Conservation (phyloP, 2,113 vertebrate genomes). For the Fregetta grallaria region DNA sequence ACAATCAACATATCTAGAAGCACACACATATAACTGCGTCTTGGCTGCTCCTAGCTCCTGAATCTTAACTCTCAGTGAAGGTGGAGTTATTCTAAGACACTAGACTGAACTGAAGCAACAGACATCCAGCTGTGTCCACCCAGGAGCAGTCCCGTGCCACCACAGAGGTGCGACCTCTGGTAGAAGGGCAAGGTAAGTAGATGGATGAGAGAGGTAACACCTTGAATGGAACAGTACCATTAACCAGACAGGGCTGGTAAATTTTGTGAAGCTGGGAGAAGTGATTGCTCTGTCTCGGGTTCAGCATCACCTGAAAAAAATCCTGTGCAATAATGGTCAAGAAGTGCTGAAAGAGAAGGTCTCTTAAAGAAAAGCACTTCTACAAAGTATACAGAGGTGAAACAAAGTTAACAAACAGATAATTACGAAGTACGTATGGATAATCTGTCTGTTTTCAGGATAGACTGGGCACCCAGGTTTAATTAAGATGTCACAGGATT, state of each 20-base stretch:
- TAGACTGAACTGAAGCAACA: neutral
- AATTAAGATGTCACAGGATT: neutral
- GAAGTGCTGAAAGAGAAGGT: neutral
- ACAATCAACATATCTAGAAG: neutral
- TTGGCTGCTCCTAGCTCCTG: rapidly evolving
- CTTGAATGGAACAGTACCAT: neutral
- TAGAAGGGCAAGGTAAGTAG: neutral
- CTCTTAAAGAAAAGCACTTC: neutral
- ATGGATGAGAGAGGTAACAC: neutral
- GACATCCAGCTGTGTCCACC: neutral
- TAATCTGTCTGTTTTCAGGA: neutral
- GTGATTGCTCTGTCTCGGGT: neutral
- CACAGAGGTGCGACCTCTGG: rapidly evolving
- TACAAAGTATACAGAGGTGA: neutral
- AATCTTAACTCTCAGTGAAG: neutral
- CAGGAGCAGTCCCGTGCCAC: neutral
- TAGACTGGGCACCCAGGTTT: neutral
- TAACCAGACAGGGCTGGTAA: neutral
- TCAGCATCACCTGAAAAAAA: neutral
- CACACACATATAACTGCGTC: neutral
- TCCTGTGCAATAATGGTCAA: neutral
- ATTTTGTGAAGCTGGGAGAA: neutral
- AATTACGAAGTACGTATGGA: neutral
- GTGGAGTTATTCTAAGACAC: neutral
- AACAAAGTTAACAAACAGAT: neutral